These are phyloP conservation scores for Callyntrura sp. DNA, from an alignment of 2,888 invertebrate genomes.

Conservation along the genomic window DNA sequence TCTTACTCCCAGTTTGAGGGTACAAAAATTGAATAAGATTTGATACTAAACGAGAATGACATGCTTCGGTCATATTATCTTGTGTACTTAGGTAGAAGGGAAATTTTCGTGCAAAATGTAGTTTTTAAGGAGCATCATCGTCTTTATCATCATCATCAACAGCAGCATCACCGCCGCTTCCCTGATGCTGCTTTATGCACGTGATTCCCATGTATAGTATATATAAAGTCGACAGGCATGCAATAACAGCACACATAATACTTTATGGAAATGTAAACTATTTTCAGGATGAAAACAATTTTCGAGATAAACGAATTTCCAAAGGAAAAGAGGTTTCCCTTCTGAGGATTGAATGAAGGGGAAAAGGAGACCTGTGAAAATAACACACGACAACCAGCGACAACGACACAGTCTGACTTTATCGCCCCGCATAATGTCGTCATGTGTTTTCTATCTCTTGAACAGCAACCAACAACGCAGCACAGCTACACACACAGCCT, in stretches of 20 bases:
- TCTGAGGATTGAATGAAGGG: not conserved
- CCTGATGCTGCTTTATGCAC: not conserved
- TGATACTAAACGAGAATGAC: constrained; percentile 29
- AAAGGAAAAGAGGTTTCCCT: not conserved
- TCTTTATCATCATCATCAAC: too few relatives aligned
- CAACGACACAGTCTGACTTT: constrained; percentile 62
- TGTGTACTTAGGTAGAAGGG: not conserved
- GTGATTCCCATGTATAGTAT: not conserved
- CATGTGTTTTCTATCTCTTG: constrained; percentile 39
- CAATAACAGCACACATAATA: constrained; percentile 33
- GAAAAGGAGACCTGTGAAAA: constrained; percentile 41
- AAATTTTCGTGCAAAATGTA: constrained; percentile 39
- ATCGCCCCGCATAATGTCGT: constrained; percentile 58
- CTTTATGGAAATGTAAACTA: constrained; percentile 44
- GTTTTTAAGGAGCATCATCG: constrained; percentile 20
- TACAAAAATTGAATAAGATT: constrained; percentile 30
- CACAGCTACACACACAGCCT: not conserved
- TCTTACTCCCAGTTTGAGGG: not conserved
- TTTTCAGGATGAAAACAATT: constrained; percentile 62
- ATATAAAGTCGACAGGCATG: not conserved
- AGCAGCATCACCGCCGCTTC: not conserved
- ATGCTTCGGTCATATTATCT: constrained; percentile 36
- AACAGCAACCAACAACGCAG: constrained; percentile 9
- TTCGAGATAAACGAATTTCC: constrained; percentile 59
- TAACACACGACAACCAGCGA: constrained; percentile 4